Evolutionary conservation across 2,797 vertebrate genomes (phyloP), one percentile per base, ranked within the genome.

Genomic region (Pteronotus mesoamericanus): DNA sequence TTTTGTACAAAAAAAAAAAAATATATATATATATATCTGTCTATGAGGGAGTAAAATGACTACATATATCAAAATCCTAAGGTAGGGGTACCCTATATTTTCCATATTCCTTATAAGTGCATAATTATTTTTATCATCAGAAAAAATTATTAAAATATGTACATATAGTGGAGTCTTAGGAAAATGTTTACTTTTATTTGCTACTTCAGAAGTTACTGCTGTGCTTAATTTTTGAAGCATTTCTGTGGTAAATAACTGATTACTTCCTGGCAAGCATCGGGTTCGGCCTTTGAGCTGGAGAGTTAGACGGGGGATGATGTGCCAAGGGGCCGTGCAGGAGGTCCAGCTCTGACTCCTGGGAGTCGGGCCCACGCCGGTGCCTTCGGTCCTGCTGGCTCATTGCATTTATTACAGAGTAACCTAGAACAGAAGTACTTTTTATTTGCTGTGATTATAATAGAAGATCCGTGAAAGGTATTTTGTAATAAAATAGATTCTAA

Each of bases 141-240:
- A 80, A 72, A 61, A 66, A 34, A 57, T 6, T 42, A 53, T 21
- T 44, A 66, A 72, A 92, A 34, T 74, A 37, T 34, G 34, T 22
- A n/a, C 42, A 29, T 69, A n/a, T 11, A 32, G 1, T 55, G 5
- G n/a, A 5, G 24, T 51, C 57, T 82, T 72, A 68, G 84, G 69
- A 37, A 82, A 82, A 77, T 19, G 44, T 42, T 42, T 53, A 22
- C 34, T 29, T 72, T n/a, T 44, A 55, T 74, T 61, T 86, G 44
- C 46, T 85, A 9, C 66, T 89, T 92, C 75, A 29, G 46, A 86
- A 89, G 66, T 89, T 79, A 66, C 11, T 59, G 68, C 24, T 74
- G 15, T 68, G 48, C 42, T 32, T 46, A 64, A 5, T 48, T 77
- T 91, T 39, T 26, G 61, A 34, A 53, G 29, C 16, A 16, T 61